Conservation (phyloP, 2,113 vertebrate genomes). For the Notechis scutatus region DNA sequence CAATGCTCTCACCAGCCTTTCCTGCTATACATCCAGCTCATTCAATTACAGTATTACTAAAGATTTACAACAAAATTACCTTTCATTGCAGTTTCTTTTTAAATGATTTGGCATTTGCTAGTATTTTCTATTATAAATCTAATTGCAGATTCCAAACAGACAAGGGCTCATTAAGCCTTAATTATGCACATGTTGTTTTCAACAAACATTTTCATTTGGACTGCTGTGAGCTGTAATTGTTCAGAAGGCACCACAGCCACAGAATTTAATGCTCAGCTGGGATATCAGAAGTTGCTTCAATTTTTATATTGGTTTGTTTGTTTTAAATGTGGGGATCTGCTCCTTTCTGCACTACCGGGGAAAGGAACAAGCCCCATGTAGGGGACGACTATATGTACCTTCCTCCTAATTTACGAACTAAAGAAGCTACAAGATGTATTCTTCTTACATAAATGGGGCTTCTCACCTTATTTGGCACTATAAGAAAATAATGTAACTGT, state of each 20-base stretch:
- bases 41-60: slow-evolving; percentile 61
- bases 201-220: slow-evolving; percentile 99
- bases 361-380: background rate
- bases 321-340: background rate
- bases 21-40: slow-evolving; percentile 56
- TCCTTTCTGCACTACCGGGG: background rate
- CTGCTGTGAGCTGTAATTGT: slow-evolving; percentile 90
- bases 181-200: slow-evolving; percentile 99
- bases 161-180: slow-evolving; percentile 99
- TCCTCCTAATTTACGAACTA: background rate
- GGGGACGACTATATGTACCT: background rate
- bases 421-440: background rate
- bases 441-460: background rate
- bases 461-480: background rate
- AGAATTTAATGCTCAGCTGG: slow-evolving; percentile 69
- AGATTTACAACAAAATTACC: slow-evolving; percentile 74
- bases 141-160: slow-evolving; percentile 99
- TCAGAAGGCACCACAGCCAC: slow-evolving; percentile 80
- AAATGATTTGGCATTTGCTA: slow-evolving; percentile 76
- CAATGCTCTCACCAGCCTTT: slow-evolving; percentile 48
- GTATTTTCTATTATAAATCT: slow-evolving; percentile 93
- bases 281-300: slow-evolving; percentile 65
- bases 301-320: background rate
- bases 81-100: slow-evolving; percentile 74
- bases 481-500: background rate